Conservation (phyloP, 1,140 invertebrate genomes). For the Potamilus streckersoni region DNA sequence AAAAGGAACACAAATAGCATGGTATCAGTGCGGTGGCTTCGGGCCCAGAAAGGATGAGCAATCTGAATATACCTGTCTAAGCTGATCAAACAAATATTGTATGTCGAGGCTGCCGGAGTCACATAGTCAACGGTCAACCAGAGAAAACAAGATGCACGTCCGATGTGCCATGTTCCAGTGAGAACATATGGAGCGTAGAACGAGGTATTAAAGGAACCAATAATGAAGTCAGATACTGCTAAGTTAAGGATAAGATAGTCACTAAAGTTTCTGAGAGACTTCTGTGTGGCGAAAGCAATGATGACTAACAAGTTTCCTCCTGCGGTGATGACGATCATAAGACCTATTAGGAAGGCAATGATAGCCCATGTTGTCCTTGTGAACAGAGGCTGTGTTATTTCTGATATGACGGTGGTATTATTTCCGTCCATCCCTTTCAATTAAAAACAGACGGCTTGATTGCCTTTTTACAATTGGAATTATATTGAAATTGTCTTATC, state of each 20-base stretch:
- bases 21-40: constrained; percentile 20
- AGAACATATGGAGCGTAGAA: constrained; percentile 74
- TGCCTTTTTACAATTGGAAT: too few species aligned
- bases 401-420: too few species aligned
- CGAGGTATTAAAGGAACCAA: constrained; percentile 79
- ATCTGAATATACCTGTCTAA: constrained; percentile 38
- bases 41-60: constrained; percentile 25
- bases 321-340: constrained; percentile 69
- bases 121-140: constrained; percentile 38
- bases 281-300: constrained; percentile 69
- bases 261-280: constrained; percentile 73
- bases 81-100: constrained; percentile 36
- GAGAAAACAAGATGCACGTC: constrained; percentile 28
- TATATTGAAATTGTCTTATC: too few species aligned
- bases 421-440: too few species aligned
- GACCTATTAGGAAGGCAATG: constrained; percentile 23
- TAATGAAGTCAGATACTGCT: constrained; percentile 77
- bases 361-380: neutral
- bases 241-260: constrained; percentile 78
- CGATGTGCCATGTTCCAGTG: constrained; percentile 30
- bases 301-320: constrained; percentile 74
- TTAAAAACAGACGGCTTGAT: too few species aligned
- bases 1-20: constrained; percentile 19
- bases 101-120: constrained; percentile 33
- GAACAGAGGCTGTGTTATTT: too few species aligned